Percentiles rank a stretch among this genome's conserved stretches.
These are phyloP conservation scores for Yponomeuta plumbellus DNA, from an alignment of 2,888 invertebrate species.

Conservation along the genomic window DNA sequence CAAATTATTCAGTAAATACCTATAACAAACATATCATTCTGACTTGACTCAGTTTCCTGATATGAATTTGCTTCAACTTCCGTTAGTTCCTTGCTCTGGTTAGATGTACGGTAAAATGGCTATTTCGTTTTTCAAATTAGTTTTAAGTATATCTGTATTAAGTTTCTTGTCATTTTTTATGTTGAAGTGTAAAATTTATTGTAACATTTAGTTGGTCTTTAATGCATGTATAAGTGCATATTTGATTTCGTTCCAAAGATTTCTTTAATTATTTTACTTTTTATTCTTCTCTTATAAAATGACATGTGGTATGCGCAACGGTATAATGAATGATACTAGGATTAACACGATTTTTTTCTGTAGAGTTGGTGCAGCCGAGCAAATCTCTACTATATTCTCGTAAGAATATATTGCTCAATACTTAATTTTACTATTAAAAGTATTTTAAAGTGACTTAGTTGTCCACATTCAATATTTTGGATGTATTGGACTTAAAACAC, in stretches of 20 bases:
- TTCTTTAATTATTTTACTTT: slow-evolving; percentile 55
- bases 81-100: slow-evolving; percentile 49
- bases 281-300: slow-evolving; percentile 58
- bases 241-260: slow-evolving; percentile 74
- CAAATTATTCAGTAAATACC: slow-evolving; percentile 67
- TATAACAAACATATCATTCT: slow-evolving; percentile 68
- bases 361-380: slow-evolving; percentile 75
- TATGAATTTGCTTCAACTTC: slow-evolving; percentile 52
- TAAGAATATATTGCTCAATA: slow-evolving; percentile 72
- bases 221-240: slow-evolving; percentile 70
- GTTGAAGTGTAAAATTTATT: slow-evolving; percentile 60
- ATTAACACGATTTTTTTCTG: slow-evolving; percentile 59
- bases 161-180: slow-evolving; percentile 64
- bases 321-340: slow-evolving; percentile 66
- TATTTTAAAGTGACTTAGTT: slow-evolving; percentile 67
- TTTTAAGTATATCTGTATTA: slow-evolving; percentile 67
- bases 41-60: slow-evolving; percentile 54
- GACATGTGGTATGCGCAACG: slow-evolving; percentile 73
- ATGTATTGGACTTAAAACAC: slow-evolving; percentile 60
- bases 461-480: slow-evolving; percentile 63
- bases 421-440: slow-evolving; percentile 67
- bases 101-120: slow-evolving; percentile 59
- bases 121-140: slow-evolving; percentile 65
- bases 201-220: slow-evolving; percentile 54
- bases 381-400: slow-evolving; percentile 74